phyloP scores from a whole-genome alignment of 2,888 invertebrate genomes.

The Temnothorax unifasciatus region DNA sequence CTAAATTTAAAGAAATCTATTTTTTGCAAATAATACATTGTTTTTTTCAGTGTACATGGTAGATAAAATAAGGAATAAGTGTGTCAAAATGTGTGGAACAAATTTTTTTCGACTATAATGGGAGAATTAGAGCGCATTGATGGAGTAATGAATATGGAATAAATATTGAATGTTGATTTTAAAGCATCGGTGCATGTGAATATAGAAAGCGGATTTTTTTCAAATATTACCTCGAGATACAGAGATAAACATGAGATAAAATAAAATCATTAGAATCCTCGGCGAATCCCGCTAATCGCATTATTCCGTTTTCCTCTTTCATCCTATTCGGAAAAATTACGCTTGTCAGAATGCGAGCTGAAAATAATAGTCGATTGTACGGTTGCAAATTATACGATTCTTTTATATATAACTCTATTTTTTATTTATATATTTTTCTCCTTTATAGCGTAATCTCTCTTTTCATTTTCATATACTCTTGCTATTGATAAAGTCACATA shows the following conservation, averaged over 20 bases:
- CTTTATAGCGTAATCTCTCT: not conserved
- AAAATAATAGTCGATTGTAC: constrained; percentile 5
- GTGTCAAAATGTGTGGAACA: not conserved
- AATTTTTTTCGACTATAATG: constrained; percentile 31
- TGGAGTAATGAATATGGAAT: not conserved
- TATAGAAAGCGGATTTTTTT: constrained; percentile 7
- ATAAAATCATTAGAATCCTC: constrained; percentile 33
- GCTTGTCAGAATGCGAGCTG: not conserved
- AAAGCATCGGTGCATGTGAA: not conserved
- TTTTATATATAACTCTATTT: not conserved
- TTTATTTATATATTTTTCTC: not conserved
- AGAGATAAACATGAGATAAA: constrained; percentile 15
- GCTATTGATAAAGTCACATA: not conserved
- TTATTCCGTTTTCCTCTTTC: constrained; percentile 13
- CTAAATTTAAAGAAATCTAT: too few relatives aligned
- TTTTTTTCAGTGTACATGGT: not conserved
- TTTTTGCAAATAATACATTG: too few relatives aligned
- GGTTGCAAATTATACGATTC: not conserved
- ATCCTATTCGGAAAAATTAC: not conserved
- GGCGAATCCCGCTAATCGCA: not conserved
- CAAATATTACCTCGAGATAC: not conserved
- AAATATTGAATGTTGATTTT: constrained; percentile 31
- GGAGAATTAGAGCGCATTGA: not conserved
- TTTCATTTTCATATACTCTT: not conserved
- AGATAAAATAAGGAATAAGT: constrained; percentile 7